A percentile compares a stretch with the other conserved stretches of the same genome.
phyloP scores from a whole-genome alignment of 2,888 invertebrate genomes.

The Isotomurus palustris region DNA sequence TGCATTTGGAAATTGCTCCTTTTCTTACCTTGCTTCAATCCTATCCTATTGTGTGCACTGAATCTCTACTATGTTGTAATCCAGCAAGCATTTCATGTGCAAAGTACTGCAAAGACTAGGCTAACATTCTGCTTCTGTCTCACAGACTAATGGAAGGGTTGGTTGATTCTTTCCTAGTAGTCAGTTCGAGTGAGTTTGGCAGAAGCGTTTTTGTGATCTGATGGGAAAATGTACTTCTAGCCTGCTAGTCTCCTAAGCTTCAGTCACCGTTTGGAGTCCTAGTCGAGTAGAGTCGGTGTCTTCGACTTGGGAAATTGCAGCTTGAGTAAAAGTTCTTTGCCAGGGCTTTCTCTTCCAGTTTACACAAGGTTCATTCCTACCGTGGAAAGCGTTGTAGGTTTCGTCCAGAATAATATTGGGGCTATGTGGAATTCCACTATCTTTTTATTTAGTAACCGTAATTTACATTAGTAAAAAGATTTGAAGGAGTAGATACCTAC shows the following conservation, averaged over 20 bases:
- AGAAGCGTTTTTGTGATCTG: background rate
- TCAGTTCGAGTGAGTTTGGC: background rate
- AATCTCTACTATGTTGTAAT: too few relatives aligned
- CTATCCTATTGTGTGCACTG: too few relatives aligned
- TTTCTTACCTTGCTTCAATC: too few relatives aligned
- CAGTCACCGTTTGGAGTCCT: slow-evolving; percentile 1
- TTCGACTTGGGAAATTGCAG: background rate
- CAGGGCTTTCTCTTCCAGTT: background rate
- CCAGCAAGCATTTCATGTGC: too few relatives aligned
- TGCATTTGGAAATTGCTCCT: too few relatives aligned
- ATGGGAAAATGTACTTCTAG: background rate
- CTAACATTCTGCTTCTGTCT: background rate
- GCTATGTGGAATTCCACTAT: too few relatives aligned
- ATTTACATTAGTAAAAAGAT: too few relatives aligned
- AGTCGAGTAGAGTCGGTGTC: background rate
- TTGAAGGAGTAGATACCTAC: too few relatives aligned
- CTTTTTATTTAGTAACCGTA: too few relatives aligned
- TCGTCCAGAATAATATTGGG: too few relatives aligned
- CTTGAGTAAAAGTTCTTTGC: background rate
- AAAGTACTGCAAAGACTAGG: too few relatives aligned
- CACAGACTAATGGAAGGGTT: slow-evolving; percentile 1
- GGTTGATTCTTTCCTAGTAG: too few relatives aligned
- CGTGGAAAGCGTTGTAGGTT: background rate
- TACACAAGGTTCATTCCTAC: background rate
- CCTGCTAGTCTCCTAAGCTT: background rate